These are phyloP conservation scores for Gallinago undulata DNA, from an alignment of 2,113 vertebrate genomes.

Conservation along the genomic window DNA sequence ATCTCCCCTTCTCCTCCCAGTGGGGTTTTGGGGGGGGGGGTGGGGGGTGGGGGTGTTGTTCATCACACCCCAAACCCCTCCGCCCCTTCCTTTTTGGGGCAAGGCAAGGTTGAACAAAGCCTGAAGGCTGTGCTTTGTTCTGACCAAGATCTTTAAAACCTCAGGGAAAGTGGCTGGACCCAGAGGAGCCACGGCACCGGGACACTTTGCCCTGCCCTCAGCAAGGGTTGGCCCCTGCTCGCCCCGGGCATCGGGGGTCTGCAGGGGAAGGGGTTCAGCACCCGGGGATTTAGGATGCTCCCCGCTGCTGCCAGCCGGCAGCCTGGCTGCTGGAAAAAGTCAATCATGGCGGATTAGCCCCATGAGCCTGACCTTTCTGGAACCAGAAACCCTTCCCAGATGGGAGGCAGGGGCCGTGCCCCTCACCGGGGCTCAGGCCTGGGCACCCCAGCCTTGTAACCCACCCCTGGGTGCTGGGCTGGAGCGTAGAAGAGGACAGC, in stretches of 20 bases:
- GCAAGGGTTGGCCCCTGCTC: not conserved
- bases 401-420: not conserved
- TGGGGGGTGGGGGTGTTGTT: too few relatives aligned
- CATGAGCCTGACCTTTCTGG: not conserved
- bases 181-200: not conserved
- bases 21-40: accelerated
- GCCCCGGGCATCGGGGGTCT: not conserved
- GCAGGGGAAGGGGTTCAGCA: not conserved
- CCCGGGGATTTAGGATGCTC: not conserved
- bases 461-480: accelerated
- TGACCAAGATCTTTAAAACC: not conserved
- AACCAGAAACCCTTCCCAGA: not conserved
- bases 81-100: not conserved
- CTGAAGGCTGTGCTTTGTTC: not conserved
- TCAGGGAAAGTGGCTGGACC: accelerated
- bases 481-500: accelerated
- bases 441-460: not conserved
- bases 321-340: not conserved
- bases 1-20: not conserved
- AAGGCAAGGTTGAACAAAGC: not conserved
- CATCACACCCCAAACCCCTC: not conserved
- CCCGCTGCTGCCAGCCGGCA: not conserved
- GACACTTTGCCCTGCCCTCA: too few relatives aligned
- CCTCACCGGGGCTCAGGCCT: not conserved
- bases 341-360: not conserved